A percentile compares a stretch with the other conserved stretches of the same genome.
These are phyloP conservation scores for Actinostola sp. DNA, from an alignment of 92 coral and sea anemone genomes.

Conservation along the genomic window DNA sequence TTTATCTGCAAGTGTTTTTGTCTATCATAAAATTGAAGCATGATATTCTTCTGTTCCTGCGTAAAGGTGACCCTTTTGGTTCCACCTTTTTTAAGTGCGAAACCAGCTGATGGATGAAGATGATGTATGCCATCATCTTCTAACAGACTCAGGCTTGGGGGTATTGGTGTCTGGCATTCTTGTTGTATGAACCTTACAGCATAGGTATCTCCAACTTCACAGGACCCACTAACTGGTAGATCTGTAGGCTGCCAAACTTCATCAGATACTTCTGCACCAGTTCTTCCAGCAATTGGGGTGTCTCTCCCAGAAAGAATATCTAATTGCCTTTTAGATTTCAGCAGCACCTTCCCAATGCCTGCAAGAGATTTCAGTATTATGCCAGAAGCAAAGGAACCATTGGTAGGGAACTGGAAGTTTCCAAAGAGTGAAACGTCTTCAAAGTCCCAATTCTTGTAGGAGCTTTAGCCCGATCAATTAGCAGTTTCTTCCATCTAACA, in stretches of 20 bases:
- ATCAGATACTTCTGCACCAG: conserved; percentile 28
- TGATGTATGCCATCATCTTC: background rate
- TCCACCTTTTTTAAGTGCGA: conserved; percentile 15
- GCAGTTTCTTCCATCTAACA: conserved; percentile 48
- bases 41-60: conserved; percentile 47
- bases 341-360: conserved; percentile 2
- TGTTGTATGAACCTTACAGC: conserved; percentile 29
- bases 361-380: conserved; percentile 15
- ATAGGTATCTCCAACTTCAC: conserved; percentile 6
- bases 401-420: conserved; percentile 31
- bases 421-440: conserved; percentile 47
- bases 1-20: conserved; percentile 38
- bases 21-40: conserved; percentile 31
- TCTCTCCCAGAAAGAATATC: background rate
- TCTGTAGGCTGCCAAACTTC: conserved; percentile 28
- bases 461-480: conserved; percentile 42
- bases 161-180: background rate
- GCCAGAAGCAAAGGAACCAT: conserved; percentile 26
- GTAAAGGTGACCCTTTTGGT: conserved; percentile 31
- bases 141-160: background rate
- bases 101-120: conserved; percentile 13
- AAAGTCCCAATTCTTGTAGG: conserved; percentile 24
- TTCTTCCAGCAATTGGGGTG: conserved; percentile 18
- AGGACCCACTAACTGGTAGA: background rate
- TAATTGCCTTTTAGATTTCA: background rate